Evolutionary conservation across 2,797 vertebrate species (phyloP).

Genomic region (Pangasius larnaudii): DNA sequence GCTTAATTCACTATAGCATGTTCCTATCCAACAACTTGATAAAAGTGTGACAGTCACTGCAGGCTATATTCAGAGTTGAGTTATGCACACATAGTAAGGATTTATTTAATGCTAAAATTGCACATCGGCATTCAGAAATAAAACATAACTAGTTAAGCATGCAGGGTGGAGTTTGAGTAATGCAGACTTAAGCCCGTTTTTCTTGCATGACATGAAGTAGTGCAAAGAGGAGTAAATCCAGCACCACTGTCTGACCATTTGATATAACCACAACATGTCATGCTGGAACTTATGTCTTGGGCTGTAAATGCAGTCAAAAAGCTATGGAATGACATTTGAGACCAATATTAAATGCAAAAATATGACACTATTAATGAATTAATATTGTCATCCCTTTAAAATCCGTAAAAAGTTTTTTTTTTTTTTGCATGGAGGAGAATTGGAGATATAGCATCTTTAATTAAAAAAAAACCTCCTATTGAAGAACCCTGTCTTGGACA

Average conservation of each 20-base stretch:
- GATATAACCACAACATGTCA: not conserved
- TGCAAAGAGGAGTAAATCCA: not conserved
- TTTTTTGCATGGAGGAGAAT: not conserved
- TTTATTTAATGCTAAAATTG: no score
- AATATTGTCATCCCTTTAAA: not conserved
- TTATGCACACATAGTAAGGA: no score
- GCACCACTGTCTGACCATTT: not conserved
- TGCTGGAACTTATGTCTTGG: not conserved
- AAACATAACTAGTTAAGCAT: no score
- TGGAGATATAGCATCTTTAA: not conserved
- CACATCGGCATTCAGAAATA: no score
- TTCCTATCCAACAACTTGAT: not conserved
- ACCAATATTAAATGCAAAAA: not conserved
- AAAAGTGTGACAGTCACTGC: not conserved
- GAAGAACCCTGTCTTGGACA: not conserved
- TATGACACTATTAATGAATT: not conserved
- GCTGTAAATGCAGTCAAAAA: not conserved
- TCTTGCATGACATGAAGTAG: not conserved
- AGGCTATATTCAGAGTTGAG: no score
- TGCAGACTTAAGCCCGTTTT: not conserved
- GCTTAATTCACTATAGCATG: not conserved
- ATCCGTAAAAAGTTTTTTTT: not conserved
- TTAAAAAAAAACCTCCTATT: not conserved
- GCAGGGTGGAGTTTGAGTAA: not conserved
- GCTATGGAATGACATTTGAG: not conserved